Base-by-base conservation (phyloP, 2,797 vertebrate species). In the Lepus townsendii region DNA sequence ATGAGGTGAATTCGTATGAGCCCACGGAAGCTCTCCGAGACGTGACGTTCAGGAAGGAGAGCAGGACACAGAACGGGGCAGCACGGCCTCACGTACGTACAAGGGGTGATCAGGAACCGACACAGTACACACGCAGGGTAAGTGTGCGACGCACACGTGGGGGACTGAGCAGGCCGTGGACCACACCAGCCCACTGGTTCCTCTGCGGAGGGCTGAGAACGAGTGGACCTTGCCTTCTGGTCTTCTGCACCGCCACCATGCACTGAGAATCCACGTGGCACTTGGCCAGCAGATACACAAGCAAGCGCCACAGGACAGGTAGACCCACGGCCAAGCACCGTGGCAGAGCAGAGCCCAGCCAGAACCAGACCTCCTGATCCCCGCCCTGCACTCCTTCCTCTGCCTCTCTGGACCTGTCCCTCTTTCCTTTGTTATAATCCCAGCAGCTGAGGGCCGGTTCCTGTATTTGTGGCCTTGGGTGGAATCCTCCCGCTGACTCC, bases 1-100 rank as follows among this genome's bases (percentile, higher is more conserved):
- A 85, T 3, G 10, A 84, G n/a, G 24, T 65, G 7, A n/a, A 73
- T 20, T 68, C 26, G 47, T 88, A 66, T 27, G 17, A 38, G 60
- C 30, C 42, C 77, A 9, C 13, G 11, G 32, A 90, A 73, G 52
- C 60, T 79, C 84, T 84, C 83, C 42, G 90, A 83, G 76, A 95
- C n/a, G 30, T 7, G 14, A 30, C 19, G 14, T 72, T 90, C 30
- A 52, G 4, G 65, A 82, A 60, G 83, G 85, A 60, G 20, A 17
- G 42, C 42, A 79, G 62, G 17, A 47, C 24, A 65, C 47, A 26
- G 27, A 88, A 90, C n/a, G 79, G 1, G 32, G 63, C 72, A 52
- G 30, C 32, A 30, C 32, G 27, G 84, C 5, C 54, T 62, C 79
- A 54, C 57, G 50, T 26, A 65, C 1, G 0, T 35, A 35, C 85